Conservation (phyloP, 2,113 vertebrate species). For the Phyllostomus hastatus region DNA sequence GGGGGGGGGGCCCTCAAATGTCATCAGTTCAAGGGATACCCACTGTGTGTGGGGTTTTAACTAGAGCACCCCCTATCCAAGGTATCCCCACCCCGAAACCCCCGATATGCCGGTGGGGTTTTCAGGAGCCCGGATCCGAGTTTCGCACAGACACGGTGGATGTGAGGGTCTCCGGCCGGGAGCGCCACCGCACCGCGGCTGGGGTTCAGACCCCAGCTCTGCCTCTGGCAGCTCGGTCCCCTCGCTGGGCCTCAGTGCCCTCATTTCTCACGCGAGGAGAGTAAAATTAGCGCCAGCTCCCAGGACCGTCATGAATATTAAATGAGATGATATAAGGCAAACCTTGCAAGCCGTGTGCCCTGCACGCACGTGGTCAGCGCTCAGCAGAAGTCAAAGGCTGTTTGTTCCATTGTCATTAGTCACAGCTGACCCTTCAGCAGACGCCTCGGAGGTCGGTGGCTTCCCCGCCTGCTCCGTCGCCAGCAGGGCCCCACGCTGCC, state of each 20-base stretch:
- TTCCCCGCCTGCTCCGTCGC: fast-evolving
- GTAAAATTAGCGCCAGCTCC: background rate
- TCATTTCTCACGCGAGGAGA: background rate
- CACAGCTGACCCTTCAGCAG: background rate
- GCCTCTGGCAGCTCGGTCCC: background rate
- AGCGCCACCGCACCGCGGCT: background rate
- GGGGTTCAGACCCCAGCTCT: background rate
- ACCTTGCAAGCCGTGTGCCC: background rate
- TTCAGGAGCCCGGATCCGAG: background rate
- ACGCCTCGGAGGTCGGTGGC: fast-evolving
- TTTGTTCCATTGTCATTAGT: fast-evolving
- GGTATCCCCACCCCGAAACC: background rate
- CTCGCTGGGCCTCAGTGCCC: background rate
- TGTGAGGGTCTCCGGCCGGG: background rate
- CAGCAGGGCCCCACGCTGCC: background rate
- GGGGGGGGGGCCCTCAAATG: background rate
- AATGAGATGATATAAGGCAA: fast-evolving
- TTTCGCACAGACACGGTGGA: fast-evolving
- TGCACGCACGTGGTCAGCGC: fast-evolving
- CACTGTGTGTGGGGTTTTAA: fast-evolving
- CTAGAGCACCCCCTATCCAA: fast-evolving
- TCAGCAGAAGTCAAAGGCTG: fast-evolving
- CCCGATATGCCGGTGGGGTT: fast-evolving
- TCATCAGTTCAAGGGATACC: fast-evolving
- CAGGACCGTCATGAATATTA: fast-evolving